phyloP scores from a whole-genome alignment of 2,797 vertebrate genomes.

The Trichosurus vulpecula region DNA sequence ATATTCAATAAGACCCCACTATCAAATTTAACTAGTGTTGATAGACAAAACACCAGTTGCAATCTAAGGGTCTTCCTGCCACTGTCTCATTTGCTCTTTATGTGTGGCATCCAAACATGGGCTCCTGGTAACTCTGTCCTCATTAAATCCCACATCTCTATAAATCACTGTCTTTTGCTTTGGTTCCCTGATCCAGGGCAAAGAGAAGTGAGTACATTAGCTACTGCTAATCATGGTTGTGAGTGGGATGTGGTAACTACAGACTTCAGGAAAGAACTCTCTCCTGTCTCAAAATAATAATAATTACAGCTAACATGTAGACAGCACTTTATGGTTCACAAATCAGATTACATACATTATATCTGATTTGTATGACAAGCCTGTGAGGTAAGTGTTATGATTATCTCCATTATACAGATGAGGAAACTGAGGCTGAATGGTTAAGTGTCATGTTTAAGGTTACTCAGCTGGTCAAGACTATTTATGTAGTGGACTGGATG shows the following conservation, averaged over 20 bases:
- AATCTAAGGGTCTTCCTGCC: rapidly evolving
- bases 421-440: neutral
- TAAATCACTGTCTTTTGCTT: neutral
- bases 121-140: constrained; percentile 10
- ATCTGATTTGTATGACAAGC: neutral
- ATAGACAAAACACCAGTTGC: rapidly evolving
- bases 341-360: neutral
- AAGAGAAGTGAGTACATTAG: neutral
- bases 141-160: neutral
- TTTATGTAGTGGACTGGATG: neutral
- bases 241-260: neutral
- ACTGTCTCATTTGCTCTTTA: neutral
- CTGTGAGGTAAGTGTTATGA: neutral
- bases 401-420: neutral
- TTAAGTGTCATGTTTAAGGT: neutral
- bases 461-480: neutral
- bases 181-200: neutral
- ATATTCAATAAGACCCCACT: constrained; percentile 38
- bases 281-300: neutral
- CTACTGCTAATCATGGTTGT: neutral
- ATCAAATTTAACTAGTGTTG: constrained; percentile 45
- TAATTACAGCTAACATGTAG: neutral
- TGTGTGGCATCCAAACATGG: neutral
- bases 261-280: neutral
- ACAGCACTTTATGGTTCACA: neutral